phyloP scores from a whole-genome alignment of 2,113 vertebrate species.

The Salvelinus fontinalis region DNA sequence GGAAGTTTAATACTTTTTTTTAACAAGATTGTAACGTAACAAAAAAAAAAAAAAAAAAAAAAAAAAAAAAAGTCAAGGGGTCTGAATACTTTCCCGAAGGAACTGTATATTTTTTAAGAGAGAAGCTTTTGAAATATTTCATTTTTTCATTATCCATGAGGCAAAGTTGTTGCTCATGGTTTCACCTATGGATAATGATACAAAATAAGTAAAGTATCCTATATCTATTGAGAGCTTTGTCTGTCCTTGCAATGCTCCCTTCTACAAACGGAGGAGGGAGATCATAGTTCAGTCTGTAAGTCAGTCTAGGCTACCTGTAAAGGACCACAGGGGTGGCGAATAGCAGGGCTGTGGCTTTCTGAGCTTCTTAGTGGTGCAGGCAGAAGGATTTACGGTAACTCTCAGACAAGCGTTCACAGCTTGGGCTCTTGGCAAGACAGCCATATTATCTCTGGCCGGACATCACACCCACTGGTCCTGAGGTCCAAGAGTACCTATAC shows the following conservation, averaged over 20 bases:
- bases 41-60: too few relatives aligned
- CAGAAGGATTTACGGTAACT: constrained; percentile 80
- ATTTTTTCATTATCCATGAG: not conserved
- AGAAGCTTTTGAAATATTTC: not conserved
- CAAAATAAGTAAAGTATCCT: constrained; percentile 39
- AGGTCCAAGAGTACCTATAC: constrained; percentile 78
- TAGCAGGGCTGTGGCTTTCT: constrained; percentile 73
- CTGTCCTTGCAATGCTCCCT: constrained; percentile 64
- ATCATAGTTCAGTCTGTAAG: constrained; percentile 60
- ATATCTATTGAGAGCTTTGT: constrained; percentile 70
- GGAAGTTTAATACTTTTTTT: too few relatives aligned
- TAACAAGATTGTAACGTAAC: too few relatives aligned
- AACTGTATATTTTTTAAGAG: not conserved
- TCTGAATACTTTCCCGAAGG: too few relatives aligned
- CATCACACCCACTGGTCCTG: constrained; percentile 77
- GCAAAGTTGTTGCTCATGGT: too few relatives aligned
- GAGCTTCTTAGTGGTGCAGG: constrained; percentile 73
- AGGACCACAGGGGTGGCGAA: constrained; percentile 71
- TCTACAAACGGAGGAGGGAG: constrained; percentile 42
- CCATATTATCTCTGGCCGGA: constrained; percentile 77
- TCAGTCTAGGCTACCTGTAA: constrained; percentile 61
- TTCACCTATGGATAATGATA: too few relatives aligned
- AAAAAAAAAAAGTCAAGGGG: too few relatives aligned
- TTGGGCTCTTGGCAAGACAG: constrained; percentile 74
- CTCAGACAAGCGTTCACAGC: constrained; percentile 82